Conservation (phyloP, 2,888 invertebrate species). For the Drosophila picticornis region DNA sequence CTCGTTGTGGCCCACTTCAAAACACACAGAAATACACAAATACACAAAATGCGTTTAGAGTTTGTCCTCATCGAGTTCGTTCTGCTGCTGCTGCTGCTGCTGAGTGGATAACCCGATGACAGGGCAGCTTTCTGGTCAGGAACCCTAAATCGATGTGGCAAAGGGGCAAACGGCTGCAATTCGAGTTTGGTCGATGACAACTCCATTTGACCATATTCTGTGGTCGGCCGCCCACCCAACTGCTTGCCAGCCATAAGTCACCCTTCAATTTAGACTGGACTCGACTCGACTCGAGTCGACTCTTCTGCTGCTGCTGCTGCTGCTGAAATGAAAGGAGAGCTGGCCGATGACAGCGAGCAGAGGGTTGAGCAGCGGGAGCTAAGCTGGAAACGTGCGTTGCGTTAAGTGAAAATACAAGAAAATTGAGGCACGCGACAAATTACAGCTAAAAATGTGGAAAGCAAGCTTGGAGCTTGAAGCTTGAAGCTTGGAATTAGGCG, state of each 20-base stretch:
- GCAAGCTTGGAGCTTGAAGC: conserved; percentile 38
- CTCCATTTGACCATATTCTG: conserved; percentile 37
- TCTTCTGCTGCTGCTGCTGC: background rate
- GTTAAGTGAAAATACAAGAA: conserved; percentile 75
- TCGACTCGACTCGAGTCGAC: background rate
- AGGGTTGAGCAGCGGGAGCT: conserved; percentile 41
- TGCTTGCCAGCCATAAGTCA: conserved; percentile 66
- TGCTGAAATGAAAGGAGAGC: conserved; percentile 48
- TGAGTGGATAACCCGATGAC: conserved; percentile 73
- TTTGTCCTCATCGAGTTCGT: conserved; percentile 1
- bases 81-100: background rate
- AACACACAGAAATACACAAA: conserved; percentile 17
- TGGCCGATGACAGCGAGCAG: conserved; percentile 50
- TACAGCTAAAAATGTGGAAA: conserved; percentile 47
- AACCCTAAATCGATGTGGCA: conserved; percentile 36
- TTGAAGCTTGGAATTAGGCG: conserved; percentile 70
- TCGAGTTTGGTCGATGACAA: conserved; percentile 58
- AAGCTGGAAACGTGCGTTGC: conserved; percentile 69
- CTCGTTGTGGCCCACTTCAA: conserved; percentile 3
- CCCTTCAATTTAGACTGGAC: conserved; percentile 65
- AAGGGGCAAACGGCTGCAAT: conserved; percentile 34
- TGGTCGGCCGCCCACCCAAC: background rate
- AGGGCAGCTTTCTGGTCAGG: conserved; percentile 46
- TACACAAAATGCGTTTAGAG: conserved; percentile 28
- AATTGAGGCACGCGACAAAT: conserved; percentile 73